Evolutionary conservation across 2,797 vertebrate genomes (phyloP), one percentile per base, ranked within the genome.

Genomic region (Neosilurus hyrtlii): DNA sequence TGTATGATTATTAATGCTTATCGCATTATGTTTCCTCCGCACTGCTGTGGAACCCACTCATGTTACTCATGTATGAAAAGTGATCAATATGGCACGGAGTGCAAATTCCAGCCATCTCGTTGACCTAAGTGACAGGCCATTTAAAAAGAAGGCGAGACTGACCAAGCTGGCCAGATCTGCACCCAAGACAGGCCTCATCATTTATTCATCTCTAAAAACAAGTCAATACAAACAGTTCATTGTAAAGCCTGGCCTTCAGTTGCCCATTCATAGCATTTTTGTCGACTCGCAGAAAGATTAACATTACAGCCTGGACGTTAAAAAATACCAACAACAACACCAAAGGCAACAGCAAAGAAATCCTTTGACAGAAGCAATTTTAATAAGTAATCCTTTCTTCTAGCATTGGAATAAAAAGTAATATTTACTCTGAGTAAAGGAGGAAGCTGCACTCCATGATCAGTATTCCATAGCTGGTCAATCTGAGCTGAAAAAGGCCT

Each of bases 391-490:
- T 35, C 67, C 61, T 37, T 62, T 52, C 20, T 52, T 54, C 71
- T 24, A 62, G 54, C 62, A 49, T 20, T 30, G 37, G 75, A 79
- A 82, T 65, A 78, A 86, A 86, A 84, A 73, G 83, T 71, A 80
- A 84, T 80, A 83, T 88, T 86, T 86, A 80, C 66, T 51, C 83
- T 52, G 83, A 56, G 59, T 81, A 56, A 79, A 83, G 83, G 82
- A 88, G n/a, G 87, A 79, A 16, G 88, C 16, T 0, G 73, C 85
- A 86, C 85, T 86, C 86, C 86, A 86, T 88, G 89, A 95, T 95
- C 95, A 95, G 94, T 95, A 95, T 95, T 95, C 95, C 88, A 91
- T 91, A 94, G 94, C 93, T 94, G 93, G 94, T 91, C 93, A 94
- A 94, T 94, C 91, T 94, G 93, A 93, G 93, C 93, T 95, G 92